Percentiles rank a stretch among this genome's conserved stretches.
These are phyloP conservation scores for Papilio demoleus DNA, from an alignment of 2,888 invertebrate genomes.

Conservation along the genomic window DNA sequence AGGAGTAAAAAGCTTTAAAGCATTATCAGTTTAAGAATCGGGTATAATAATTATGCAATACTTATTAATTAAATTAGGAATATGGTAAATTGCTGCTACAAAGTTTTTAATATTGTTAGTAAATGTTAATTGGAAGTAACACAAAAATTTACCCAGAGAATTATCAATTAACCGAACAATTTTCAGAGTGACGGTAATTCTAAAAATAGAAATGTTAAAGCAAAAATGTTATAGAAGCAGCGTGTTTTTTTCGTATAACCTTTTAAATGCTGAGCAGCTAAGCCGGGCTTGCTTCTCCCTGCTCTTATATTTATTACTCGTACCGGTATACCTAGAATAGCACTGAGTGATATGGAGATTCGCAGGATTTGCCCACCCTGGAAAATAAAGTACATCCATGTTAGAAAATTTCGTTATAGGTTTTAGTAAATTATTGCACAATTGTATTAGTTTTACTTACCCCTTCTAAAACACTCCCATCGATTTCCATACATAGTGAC, in stretches of 20 bases:
- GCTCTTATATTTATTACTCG: slow-evolving; percentile 91
- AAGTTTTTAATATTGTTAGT: too few species aligned
- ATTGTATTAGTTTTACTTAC: slow-evolving; percentile 72
- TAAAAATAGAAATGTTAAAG: too few species aligned
- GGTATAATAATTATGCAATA: too few species aligned
- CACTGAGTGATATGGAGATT: slow-evolving; percentile 90
- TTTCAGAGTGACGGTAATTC: too few species aligned
- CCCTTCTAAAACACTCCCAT: slow-evolving; percentile 92
- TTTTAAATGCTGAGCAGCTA: slow-evolving; percentile 91
- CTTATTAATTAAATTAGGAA: too few species aligned
- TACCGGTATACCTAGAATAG: slow-evolving; percentile 88
- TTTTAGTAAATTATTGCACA: neutral
- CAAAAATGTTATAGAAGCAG: too few species aligned
- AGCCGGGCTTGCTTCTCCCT: slow-evolving; percentile 91
- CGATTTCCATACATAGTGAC: slow-evolving; percentile 84
- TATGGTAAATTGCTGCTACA: too few species aligned
- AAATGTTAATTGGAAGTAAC: too few species aligned
- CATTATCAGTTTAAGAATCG: too few species aligned
- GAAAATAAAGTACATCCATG: slow-evolving; percentile 45
- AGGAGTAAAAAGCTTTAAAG: too few species aligned
- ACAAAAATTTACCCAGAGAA: too few species aligned
- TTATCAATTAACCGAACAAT: too few species aligned
- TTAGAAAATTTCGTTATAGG: neutral
- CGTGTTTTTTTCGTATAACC: slow-evolving; percentile 73
- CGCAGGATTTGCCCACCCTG: slow-evolving; percentile 96